These are phyloP conservation scores for Lutjanus erythropterus DNA, from an alignment of 2,113 vertebrate species.

Conservation along the genomic window DNA sequence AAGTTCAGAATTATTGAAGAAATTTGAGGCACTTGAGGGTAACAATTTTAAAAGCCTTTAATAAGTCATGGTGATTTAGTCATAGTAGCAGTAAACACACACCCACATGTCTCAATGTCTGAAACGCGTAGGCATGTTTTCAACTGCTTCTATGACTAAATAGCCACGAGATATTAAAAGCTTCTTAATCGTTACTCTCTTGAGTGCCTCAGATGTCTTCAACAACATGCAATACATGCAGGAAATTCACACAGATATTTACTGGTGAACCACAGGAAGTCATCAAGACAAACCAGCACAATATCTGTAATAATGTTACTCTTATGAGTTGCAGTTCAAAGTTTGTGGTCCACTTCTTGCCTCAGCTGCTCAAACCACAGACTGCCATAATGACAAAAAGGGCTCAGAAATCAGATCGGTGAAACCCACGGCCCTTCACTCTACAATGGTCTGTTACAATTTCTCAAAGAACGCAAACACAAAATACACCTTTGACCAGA, in stretches of 20 bases:
- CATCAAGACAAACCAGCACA: background rate
- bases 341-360: background rate
- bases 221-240: no score
- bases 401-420: slow-evolving; percentile 10
- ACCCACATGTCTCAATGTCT: no score
- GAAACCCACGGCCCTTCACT: background rate
- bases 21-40: no score
- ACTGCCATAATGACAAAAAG: background rate
- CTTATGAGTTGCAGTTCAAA: background rate
- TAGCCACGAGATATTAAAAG: no score
- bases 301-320: background rate
- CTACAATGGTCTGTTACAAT: background rate
- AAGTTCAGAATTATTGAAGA: no score
- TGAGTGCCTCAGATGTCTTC: no score
- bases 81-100: no score
- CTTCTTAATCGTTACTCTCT: no score
- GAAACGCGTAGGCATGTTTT: no score
- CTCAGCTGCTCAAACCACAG: slow-evolving; percentile 1
- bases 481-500: slow-evolving; percentile 2
- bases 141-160: no score
- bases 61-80: no score
- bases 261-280: background rate
- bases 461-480: background rate
- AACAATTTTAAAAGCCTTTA: no score
- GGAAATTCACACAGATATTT: slow-evolving; percentile 5